Evolutionary conservation across 2,797 vertebrate species (phyloP).

Genomic region (Spinus pinus): DNA sequence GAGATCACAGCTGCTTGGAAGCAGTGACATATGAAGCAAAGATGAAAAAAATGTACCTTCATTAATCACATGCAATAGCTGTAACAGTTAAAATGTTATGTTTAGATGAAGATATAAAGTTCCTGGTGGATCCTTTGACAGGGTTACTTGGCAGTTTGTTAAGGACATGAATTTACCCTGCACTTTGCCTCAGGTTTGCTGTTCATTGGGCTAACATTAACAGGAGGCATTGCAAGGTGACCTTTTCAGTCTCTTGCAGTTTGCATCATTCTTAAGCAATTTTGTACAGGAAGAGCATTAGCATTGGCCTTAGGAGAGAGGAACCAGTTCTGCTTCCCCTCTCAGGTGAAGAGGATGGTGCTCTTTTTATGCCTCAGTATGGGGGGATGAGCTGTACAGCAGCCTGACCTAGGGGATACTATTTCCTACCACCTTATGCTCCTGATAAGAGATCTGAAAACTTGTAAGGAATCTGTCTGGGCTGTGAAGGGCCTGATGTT

Average conservation of each 20-base stretch:
- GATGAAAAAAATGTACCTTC: not conserved
- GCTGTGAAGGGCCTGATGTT: not conserved
- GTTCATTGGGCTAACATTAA: conserved; percentile 25
- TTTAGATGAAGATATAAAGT: not conserved
- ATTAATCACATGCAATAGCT: not conserved
- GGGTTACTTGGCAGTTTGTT: not conserved
- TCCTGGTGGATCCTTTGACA: not conserved
- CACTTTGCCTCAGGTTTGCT: conserved; percentile 28
- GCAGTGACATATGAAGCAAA: not conserved
- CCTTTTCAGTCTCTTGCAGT: conserved; percentile 62
- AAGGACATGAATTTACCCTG: not conserved
- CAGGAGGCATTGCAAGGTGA: conserved; percentile 38
- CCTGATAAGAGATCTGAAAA: not conserved
- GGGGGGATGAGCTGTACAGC: not conserved
- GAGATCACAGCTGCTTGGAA: not conserved
- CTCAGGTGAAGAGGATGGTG: not conserved
- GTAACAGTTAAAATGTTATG: not conserved
- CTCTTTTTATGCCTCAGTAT: not conserved
- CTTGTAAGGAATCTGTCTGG: not conserved
- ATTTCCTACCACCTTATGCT: not conserved
- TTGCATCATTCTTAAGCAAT: conserved; percentile 51
- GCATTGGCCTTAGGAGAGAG: not conserved
- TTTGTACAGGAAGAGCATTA: conserved; percentile 33
- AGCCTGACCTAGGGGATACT: not conserved
- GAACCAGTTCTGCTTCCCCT: not conserved